Conservation (phyloP, 1,140 invertebrate species). For the Bathynomus jamesi region DNA sequence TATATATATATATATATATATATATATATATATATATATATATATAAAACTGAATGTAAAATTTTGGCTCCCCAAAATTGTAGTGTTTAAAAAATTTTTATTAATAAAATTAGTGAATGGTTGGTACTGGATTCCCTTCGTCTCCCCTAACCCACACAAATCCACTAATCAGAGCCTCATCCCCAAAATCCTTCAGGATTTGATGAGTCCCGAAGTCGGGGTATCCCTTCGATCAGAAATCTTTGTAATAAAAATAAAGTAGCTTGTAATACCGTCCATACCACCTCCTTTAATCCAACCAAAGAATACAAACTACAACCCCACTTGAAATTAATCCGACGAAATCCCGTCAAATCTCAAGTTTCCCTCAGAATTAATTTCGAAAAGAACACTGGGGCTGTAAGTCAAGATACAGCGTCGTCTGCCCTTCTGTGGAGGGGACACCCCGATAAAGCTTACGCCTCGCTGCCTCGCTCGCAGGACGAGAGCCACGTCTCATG, state of each 20-base stretch:
- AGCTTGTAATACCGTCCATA: background rate
- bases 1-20: constrained; percentile 11
- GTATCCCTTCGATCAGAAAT: background rate
- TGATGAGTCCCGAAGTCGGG: background rate
- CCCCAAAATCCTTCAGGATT: constrained; percentile 1
- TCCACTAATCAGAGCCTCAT: background rate
- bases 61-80: no score
- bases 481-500: no score
- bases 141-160: background rate
- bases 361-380: background rate
- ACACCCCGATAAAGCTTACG: no score
- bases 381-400: background rate
- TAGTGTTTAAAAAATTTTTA: no score
- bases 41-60: background rate
- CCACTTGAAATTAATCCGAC: background rate
- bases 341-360: background rate
- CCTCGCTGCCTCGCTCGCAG: no score
- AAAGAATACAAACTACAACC: background rate
- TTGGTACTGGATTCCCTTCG: no score
- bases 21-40: constrained; percentile 10
- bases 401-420: background rate
- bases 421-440: no score
- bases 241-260: background rate
- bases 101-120: no score
- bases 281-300: background rate